Conservation (phyloP, 2,113 vertebrate genomes). For the Montifringilla adamsi region DNA sequence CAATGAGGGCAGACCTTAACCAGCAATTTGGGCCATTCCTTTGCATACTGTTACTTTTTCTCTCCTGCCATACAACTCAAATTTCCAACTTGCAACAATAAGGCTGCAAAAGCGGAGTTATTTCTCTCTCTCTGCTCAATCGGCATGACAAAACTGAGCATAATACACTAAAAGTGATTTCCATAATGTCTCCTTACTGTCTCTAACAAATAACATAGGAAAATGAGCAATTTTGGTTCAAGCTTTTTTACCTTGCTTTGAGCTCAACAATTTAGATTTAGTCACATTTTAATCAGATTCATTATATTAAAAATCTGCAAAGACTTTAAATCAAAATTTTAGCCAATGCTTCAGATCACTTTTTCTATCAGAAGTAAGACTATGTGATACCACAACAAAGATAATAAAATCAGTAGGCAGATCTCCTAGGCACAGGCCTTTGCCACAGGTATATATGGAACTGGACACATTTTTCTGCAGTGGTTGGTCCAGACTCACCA, state of each 20-base stretch:
- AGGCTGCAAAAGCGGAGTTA: neutral
- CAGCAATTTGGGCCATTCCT: neutral
- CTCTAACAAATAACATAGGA: neutral
- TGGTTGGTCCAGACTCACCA: neutral
- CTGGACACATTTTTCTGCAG: neutral
- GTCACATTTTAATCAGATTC: neutral
- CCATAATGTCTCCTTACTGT: neutral
- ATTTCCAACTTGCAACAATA: neutral
- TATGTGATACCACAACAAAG: neutral
- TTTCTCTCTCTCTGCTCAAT: neutral
- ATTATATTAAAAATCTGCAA: neutral
- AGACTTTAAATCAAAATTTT: neutral
- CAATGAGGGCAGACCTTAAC: neutral
- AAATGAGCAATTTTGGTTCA: neutral
- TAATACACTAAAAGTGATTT: neutral
- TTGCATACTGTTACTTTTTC: neutral
- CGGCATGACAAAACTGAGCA: neutral
- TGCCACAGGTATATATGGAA: neutral
- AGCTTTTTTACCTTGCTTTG: neutral
- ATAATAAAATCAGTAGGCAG: neutral
- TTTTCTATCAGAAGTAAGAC: neutral
- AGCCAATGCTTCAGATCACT: neutral
- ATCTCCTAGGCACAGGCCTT: neutral
- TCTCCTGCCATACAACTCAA: neutral
- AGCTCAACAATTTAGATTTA: neutral